Conservation (phyloP, 2,113 vertebrate genomes). For the Platysteira castanea region DNA sequence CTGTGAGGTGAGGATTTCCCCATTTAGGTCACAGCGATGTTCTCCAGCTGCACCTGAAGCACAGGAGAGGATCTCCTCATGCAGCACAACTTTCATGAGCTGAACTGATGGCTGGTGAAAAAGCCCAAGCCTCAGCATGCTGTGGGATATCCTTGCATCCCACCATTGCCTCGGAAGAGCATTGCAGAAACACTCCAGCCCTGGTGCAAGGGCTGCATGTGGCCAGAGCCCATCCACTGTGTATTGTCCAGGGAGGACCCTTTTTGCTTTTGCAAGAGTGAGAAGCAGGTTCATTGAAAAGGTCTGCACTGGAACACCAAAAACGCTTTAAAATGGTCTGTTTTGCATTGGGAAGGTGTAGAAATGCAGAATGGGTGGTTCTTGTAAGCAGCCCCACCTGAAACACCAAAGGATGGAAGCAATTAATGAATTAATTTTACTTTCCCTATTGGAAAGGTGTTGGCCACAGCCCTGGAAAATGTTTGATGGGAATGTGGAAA, state of each 20-base stretch:
- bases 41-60: background rate
- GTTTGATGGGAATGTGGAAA: background rate
- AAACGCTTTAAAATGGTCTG: background rate
- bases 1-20: background rate
- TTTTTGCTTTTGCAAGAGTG: background rate
- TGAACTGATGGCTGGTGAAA: rapidly evolving
- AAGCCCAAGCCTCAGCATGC: background rate
- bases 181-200: background rate
- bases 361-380: background rate
- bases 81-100: background rate
- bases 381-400: background rate
- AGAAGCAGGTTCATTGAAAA: background rate
- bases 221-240: background rate
- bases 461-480: background rate
- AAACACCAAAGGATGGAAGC: background rate
- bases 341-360: background rate
- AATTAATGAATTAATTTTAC: background rate
- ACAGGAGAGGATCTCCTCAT: background rate
- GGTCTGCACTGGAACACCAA: background rate
- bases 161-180: rapidly evolving
- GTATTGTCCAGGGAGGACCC: background rate
- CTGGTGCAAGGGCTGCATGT: background rate
- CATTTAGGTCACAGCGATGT: background rate
- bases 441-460: background rate
- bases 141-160: background rate